phyloP scores from a whole-genome alignment of 2,113 vertebrate species.

The Vulpes lagopus region DNA sequence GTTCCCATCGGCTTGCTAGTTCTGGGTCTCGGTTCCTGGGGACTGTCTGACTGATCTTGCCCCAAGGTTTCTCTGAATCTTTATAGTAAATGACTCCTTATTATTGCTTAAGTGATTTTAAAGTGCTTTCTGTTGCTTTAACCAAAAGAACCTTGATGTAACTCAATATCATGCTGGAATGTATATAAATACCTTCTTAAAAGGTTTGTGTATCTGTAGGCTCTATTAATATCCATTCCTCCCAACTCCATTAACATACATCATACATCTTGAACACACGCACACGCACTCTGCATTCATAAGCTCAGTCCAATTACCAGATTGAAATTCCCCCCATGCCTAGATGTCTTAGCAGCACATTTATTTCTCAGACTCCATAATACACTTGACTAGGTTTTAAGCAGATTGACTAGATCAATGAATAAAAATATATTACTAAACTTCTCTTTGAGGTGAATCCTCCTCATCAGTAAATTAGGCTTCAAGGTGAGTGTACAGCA shows the following conservation, averaged over 20 bases:
- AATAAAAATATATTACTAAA: not conserved
- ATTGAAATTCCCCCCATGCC: not conserved
- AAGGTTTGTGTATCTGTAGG: slow-evolving; percentile 1
- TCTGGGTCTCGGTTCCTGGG: slow-evolving; percentile 35
- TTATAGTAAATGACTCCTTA: not conserved
- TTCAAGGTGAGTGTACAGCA: not conserved
- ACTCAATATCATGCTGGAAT: not conserved
- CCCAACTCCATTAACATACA: not conserved
- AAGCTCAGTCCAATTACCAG: not conserved
- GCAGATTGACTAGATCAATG: not conserved
- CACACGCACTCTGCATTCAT: not conserved
- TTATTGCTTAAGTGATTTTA: slow-evolving; percentile 12
- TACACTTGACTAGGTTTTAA: not conserved
- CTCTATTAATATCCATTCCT: not conserved
- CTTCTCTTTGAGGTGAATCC: not conserved
- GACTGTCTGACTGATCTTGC: slow-evolving; percentile 10
- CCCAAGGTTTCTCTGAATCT: not conserved
- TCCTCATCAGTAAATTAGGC: not conserved
- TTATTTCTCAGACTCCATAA: not conserved
- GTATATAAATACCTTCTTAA: not conserved
- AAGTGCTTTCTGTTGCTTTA: slow-evolving; percentile 61
- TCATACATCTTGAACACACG: not conserved
- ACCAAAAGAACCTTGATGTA: not conserved
- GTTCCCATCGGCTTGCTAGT: not conserved
- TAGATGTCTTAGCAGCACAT: not conserved